Evolutionary conservation across 2,113 vertebrate genomes (phyloP).

Genomic region (Otus sunia): DNA sequence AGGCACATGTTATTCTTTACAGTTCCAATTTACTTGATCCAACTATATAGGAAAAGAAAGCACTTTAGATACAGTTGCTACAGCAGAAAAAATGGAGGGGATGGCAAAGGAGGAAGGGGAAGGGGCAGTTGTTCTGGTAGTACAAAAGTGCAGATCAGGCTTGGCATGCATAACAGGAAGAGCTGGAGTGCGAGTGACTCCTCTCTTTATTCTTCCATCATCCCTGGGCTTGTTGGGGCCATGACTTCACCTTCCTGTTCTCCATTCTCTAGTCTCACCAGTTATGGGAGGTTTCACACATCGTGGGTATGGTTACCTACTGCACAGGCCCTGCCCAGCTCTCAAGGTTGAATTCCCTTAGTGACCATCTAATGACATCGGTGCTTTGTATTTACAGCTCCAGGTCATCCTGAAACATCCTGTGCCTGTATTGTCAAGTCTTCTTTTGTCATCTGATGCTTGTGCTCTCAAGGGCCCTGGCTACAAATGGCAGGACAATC

Average conservation of each 20-base stretch:
- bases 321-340: background rate
- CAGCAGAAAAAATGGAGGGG: background rate
- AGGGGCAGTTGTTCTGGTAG: background rate
- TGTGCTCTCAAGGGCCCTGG: background rate
- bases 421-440: background rate
- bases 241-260: background rate
- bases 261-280: background rate
- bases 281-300: rapidly evolving
- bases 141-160: background rate
- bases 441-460: background rate
- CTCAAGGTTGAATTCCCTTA: background rate
- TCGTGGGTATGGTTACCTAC: background rate
- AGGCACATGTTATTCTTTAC: background rate
- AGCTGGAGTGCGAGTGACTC: background rate
- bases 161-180: background rate
- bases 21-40: background rate
- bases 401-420: background rate
- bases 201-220: background rate
- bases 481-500: background rate
- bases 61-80: background rate
- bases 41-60: background rate
- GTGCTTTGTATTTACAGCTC: background rate
- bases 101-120: background rate
- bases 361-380: background rate
- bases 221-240: background rate